phyloP scores from a whole-genome alignment of 2,888 invertebrate species.

The Caenorhabditis sulstoni region DNA sequence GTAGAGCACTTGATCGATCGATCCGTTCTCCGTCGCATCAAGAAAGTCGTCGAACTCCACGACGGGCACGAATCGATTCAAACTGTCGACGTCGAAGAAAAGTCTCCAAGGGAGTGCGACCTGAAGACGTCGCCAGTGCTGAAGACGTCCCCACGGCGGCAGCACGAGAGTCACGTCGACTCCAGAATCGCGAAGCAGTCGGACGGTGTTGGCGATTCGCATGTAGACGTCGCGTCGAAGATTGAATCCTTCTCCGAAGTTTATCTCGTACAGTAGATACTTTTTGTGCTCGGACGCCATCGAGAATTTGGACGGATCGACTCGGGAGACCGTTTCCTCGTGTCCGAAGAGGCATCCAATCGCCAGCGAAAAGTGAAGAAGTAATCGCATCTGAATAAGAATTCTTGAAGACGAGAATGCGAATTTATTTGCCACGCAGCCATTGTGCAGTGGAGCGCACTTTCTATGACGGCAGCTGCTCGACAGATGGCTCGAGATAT shows the following conservation, averaged over 20 bases:
- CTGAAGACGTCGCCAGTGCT: slow-evolving; percentile 88
- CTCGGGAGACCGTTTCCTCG: slow-evolving; percentile 40
- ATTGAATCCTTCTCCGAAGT: slow-evolving; percentile 97
- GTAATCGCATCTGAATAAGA: slow-evolving; percentile 30
- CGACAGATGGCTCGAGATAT: too few species aligned
- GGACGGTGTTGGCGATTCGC: slow-evolving; percentile 90
- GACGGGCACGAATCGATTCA: slow-evolving; percentile 89
- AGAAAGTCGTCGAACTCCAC: slow-evolving; percentile 90
- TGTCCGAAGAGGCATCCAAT: slow-evolving; percentile 7
- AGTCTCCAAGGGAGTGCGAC: slow-evolving; percentile 85
- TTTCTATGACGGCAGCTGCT: too few species aligned
- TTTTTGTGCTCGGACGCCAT: slow-evolving; percentile 79
- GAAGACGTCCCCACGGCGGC: slow-evolving; percentile 92
- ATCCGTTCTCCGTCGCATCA: slow-evolving; percentile 74
- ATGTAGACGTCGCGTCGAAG: slow-evolving; percentile 95
- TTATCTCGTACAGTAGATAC: slow-evolving; percentile 93
- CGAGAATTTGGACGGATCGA: slow-evolving; percentile 61
- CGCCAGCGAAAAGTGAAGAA: slow-evolving; percentile 27
- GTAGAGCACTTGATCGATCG: slow-evolving; percentile 85
- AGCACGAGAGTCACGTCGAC: slow-evolving; percentile 84
- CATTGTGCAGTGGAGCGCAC: too few species aligned
- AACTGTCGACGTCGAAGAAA: slow-evolving; percentile 90
- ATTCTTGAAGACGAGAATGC: not conserved
- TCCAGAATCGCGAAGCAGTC: slow-evolving; percentile 84
- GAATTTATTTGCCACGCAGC: too few species aligned